Evolutionary conservation across 2,888 invertebrate species (phyloP), one percentile per base, ranked within the genome.

Genomic region (Drosophila mayaguana): DNA sequence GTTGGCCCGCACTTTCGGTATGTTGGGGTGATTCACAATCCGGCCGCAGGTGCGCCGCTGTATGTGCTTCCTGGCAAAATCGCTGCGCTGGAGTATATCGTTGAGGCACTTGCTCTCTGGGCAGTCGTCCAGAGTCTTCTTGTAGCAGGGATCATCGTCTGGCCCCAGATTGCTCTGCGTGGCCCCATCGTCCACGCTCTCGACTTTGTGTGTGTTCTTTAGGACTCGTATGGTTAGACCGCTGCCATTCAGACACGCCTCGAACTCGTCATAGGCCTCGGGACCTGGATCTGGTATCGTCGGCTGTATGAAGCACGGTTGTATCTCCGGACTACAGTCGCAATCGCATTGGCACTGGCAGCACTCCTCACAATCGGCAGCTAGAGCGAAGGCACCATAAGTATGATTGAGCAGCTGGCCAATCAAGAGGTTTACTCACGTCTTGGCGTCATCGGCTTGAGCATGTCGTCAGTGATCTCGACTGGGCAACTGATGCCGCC

Each of bases 251-350:
- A 77, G 80, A 12, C 76, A 77, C 7, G 93, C 93, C 74, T 93
- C 92, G 65, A 93, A 93, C 69, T 92, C 92, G 45, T 93, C 92
- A 51, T 91, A 93, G 6, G 90, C 91, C 0, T 92, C 92, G 0
- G 91, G 90, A 9, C 91, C 91, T n/a, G 89, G 89, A 32, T 90
- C 87, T 0, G 84, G 90, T 28, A 72, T 74, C 9, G 80, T 65
- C 1, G 76, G 80, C 28, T 81, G 76, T 28, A 90, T 78, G 59
- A 90, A 89, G 67, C 92, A 92, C 0, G 91, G 76, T 48, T 68
- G 68, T 20, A 77, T 79, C 60, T 77, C 76, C 0, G 76, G 75
- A 71, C 87, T 85, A 50, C 87, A 91, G 32, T 87, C 61, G 70
- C 84, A 81, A 8, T 72, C 67, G 62, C 69, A 77, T 20, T 45